phyloP scores from a whole-genome alignment of 1,140 invertebrate genomes.

The Nomia melanderi region DNA sequence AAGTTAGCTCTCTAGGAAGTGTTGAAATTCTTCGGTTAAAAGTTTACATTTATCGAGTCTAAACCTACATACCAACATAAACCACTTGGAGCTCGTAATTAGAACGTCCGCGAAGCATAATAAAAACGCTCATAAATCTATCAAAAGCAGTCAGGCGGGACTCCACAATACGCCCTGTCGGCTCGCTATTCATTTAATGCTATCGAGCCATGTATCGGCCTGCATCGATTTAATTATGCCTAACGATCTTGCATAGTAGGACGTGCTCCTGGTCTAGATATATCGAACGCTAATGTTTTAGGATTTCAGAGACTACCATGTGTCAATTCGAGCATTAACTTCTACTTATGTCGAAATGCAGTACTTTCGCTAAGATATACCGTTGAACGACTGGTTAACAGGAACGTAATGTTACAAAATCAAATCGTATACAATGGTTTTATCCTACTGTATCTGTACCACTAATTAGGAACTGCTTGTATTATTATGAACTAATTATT shows the following conservation, averaged over 20 bases:
- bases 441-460: no score
- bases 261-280: conserved; percentile 28
- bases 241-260: conserved; percentile 61
- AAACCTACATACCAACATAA: not conserved
- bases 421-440: no score
- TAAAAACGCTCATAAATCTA: conserved; percentile 65
- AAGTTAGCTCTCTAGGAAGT: not conserved
- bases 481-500: no score
- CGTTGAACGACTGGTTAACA: no score
- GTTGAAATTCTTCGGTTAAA: conserved; percentile 1
- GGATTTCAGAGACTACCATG: conserved; percentile 47
- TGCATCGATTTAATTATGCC: conserved; percentile 68
- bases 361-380: no score
- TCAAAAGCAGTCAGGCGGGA: conserved; percentile 36
- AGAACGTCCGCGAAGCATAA: conserved; percentile 51
- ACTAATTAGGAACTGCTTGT: no score
- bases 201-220: conserved; percentile 50
- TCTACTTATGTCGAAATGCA: no score
- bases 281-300: conserved; percentile 51
- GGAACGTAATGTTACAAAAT: no score
- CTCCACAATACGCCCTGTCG: conserved; percentile 51
- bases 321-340: conserved; percentile 41
- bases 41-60: no score
- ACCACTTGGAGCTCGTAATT: conserved; percentile 42
- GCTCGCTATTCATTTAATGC: conserved; percentile 31